These are phyloP conservation scores for Megalops cyprinoides DNA, from an alignment of 2,797 vertebrate genomes.

Conservation along the genomic window DNA sequence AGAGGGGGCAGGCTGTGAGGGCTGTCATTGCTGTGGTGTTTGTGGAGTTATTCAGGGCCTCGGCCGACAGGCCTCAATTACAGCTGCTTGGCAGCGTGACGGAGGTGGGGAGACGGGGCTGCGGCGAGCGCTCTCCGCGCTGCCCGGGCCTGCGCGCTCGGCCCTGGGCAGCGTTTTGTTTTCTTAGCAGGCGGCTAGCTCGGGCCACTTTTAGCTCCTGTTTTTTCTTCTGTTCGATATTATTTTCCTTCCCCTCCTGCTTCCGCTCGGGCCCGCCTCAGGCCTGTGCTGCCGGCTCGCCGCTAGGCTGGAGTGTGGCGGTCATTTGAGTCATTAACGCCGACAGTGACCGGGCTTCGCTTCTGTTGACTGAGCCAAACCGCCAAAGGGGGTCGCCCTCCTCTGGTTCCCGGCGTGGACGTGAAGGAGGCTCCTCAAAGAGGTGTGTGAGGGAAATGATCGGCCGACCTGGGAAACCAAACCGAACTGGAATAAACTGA, in stretches of 20 bases:
- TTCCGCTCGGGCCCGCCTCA: constrained; percentile 12
- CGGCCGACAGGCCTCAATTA: constrained; percentile 36
- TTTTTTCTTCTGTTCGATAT: constrained; percentile 11
- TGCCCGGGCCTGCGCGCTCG: constrained; percentile 18
- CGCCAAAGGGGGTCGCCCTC: not conserved
- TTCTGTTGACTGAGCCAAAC: not conserved
- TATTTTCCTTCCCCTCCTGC: constrained; percentile 14
- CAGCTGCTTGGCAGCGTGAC: constrained; percentile 30
- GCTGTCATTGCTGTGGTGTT: constrained; percentile 31
- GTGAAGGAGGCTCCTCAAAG: not conserved
- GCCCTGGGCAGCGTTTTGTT: constrained; percentile 27
- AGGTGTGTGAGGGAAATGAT: not conserved
- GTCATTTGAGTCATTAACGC: no score
- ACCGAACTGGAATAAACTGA: not conserved
- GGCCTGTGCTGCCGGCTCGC: no score
- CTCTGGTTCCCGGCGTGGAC: not conserved
- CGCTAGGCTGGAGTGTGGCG: no score
- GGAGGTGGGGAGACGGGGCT: constrained; percentile 15
- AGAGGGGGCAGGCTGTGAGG: not conserved
- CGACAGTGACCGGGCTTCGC: no score
- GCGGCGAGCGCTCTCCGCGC: constrained; percentile 1
- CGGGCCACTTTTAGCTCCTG: constrained; percentile 27
- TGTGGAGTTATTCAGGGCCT: constrained; percentile 39
- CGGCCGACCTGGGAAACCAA: not conserved
- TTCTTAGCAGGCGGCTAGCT: constrained; percentile 31